Base-by-base conservation (phyloP, 2,113 vertebrate genomes). In the Tapirus terrestris region DNA sequence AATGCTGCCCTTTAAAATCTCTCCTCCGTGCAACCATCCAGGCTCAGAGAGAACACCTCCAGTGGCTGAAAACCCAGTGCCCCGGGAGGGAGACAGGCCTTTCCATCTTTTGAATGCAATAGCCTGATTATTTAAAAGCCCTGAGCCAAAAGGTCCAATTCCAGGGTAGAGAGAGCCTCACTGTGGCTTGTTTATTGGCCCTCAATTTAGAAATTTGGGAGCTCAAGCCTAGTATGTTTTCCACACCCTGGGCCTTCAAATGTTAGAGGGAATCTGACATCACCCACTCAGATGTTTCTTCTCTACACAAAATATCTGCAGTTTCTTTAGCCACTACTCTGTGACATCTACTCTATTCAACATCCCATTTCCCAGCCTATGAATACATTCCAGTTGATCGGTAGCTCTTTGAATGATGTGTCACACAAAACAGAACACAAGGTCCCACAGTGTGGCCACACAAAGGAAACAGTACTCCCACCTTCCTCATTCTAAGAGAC, bases 1-100 rank as follows among this genome's bases (percentile, higher is more conserved):
- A 96, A 89, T 2, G 68, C 48, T 89, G 96, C 97, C 91, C 91
- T 98, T 98, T 96, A 87, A 93, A 93, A 89, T 51, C 75, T 53
- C 89, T 85, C 43, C 93, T 81, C 84, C 58, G 39, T 29, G 23
- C 58, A 73, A 53, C 80, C 88, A 73, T 17, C 81, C 58, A 65
- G 84, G 29, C 72, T 91, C 16, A 0, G 7, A 65, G 33, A n/a
- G 75, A 70, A 81, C 88, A 75, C 60, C 67, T 85, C 94, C 53
- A 48, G 70, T 2, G 87, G 80, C 80, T 83, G 79, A 91, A 85
- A 76, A n/a, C 6, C 6, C 27, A 4, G 70, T 27, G 36, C 45
- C 67, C 61, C 4, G 29, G 48, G 75, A 79, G 65, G 68, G 36
- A 70, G 73, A 56, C 39, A 80, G 31, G 31, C 11, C 4, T 12